Base-by-base conservation (phyloP, 1,140 invertebrate species). In the Zaprionus lachaisei region DNA sequence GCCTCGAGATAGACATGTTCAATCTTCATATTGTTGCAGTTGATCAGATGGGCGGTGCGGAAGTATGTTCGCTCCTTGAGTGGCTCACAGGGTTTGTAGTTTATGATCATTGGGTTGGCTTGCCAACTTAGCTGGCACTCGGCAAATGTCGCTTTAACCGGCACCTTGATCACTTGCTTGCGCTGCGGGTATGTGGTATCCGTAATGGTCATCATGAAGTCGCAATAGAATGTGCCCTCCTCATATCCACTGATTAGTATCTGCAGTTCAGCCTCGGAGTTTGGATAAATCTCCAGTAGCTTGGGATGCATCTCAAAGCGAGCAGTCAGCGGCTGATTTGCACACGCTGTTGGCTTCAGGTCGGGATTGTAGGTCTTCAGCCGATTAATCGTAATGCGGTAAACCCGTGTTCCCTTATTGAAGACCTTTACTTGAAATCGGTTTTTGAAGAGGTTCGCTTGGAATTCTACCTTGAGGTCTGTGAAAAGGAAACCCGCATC, bases 261-360 rank as follows among this genome's bases (percentile, higher is more conserved):
- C 3, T 79, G 61, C 20, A 92, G 14, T 0, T 55, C 20, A 0
- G 41, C 24, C 5, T 75, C 67, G 6, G 49, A 22, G 1, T 62
- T 62, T 0, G 91, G 57, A 0, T 17, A 7, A 12, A 92, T 6
- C 2, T 65, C 63, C 4, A 92, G 4, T 1, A 65, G 49, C 31
- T 91, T 92, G 4, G 91, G 91, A 6, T 54, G 20, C 20, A 92
- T 77, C 17, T 83, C 85, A 2, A 92, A 74, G 4, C 81, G 84
- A 0, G 86, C 72, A 1, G 71, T 81, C 6, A 89, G 20, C 1
- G 66, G 64, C 17, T 75, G 73, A 3, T 60, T 66, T 1, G 55
- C 11, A 47, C 91, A 92, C 0, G 58, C 11, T 5, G 34, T 26
- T 7, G n/a, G 26, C 38, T 55, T 55, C 20, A 31, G 20, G 4